A percentile compares a stretch with the other conserved stretches of the same genome.
phyloP scores from a whole-genome alignment of 2,113 vertebrate species.

The Anseranas semipalmata region DNA sequence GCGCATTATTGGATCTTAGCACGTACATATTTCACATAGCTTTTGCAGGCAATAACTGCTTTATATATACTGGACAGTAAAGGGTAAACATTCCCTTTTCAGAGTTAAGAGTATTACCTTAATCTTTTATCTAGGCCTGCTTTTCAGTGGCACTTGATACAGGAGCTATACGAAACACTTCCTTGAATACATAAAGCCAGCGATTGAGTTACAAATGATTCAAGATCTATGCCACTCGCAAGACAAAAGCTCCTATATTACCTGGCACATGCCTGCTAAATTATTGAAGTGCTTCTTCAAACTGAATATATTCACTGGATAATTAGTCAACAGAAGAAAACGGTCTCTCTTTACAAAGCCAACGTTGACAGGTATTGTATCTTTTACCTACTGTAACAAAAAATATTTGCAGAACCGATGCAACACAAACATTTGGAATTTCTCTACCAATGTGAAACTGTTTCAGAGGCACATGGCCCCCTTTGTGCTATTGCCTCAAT shows the following conservation, averaged over 20 bases:
- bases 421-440: slow-evolving; percentile 40
- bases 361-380: background rate
- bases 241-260: slow-evolving; percentile 68
- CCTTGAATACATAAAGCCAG: slow-evolving; percentile 58
- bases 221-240: slow-evolving; percentile 12
- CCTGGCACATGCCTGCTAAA: slow-evolving; percentile 66
- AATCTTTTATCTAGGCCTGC: slow-evolving; percentile 54
- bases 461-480: background rate
- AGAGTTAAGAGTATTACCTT: background rate
- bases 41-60: too few relatives aligned
- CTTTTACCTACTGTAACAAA: slow-evolving; percentile 16
- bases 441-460: background rate
- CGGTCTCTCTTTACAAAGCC: slow-evolving; percentile 34
- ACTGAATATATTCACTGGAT: slow-evolving; percentile 33
- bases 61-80: background rate
- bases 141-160: slow-evolving; percentile 60
- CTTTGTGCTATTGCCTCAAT: background rate
- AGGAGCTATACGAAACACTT: slow-evolving; percentile 60
- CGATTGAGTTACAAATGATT: slow-evolving; percentile 28
- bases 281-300: slow-evolving; percentile 61
- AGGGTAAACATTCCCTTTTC: background rate
- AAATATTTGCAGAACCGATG: slow-evolving; percentile 40
- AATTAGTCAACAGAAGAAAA: slow-evolving; percentile 67
- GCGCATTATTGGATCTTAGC: background rate
- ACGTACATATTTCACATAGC: background rate